Evolutionary conservation across 2,888 invertebrate genomes (phyloP).

Genomic region (Dicranocentrus wangi): DNA sequence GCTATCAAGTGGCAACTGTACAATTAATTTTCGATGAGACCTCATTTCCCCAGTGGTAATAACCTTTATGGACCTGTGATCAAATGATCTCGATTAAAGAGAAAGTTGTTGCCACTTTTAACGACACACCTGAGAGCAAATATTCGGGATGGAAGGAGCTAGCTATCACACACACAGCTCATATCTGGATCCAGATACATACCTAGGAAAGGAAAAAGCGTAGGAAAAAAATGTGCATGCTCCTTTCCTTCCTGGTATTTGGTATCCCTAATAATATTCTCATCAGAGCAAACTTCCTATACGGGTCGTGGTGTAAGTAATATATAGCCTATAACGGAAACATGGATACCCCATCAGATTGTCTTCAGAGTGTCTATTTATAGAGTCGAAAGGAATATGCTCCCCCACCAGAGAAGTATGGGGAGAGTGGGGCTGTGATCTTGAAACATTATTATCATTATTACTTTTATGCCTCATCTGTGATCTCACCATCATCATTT

Average conservation of each 20-base stretch:
- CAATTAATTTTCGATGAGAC: conserved; percentile 55
- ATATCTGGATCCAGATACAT: neutral
- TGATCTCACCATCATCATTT: conserved; percentile 12
- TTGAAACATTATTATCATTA: conserved; percentile 21
- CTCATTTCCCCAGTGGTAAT: conserved; percentile 46
- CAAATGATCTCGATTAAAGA: conserved; percentile 47
- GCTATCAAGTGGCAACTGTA: conserved; percentile 39
- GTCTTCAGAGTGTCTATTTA: conserved; percentile 16
- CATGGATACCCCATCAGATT: conserved; percentile 16
- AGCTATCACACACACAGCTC: neutral
- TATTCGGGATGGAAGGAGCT: neutral
- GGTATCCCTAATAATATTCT: conserved; percentile 18
- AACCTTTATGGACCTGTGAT: conserved; percentile 45
- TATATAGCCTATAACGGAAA: neutral
- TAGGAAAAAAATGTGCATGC: neutral
- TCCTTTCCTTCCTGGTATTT: too few species aligned
- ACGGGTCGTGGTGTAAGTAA: neutral
- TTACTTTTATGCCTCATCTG: conserved; percentile 38
- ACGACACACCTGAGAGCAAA: conserved; percentile 45
- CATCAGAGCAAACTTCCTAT: neutral
- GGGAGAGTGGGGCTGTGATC: neutral
- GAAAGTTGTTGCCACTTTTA: conserved; percentile 52
- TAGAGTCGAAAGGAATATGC: neutral
- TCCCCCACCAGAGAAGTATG: neutral
- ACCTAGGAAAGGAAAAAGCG: neutral